phyloP scores from a whole-genome alignment of 2,888 invertebrate species.

The Idaea biselata region DNA sequence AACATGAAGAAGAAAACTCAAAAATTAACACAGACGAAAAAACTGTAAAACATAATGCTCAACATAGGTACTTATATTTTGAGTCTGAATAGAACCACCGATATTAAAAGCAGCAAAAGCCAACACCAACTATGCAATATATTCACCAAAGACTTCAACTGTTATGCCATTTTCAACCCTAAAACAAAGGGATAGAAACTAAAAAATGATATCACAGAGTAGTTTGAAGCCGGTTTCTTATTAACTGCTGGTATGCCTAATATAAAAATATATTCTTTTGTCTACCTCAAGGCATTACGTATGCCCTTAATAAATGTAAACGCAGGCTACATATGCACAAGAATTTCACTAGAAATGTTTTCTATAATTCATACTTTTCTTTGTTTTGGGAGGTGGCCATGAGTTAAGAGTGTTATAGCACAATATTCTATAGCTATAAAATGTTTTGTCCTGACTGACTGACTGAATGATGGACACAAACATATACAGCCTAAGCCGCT shows the following conservation, averaged over 20 bases:
- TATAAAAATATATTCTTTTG: slow-evolving; percentile 30
- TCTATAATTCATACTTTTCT: slow-evolving; percentile 38
- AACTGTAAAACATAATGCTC: not conserved
- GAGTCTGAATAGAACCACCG: not conserved
- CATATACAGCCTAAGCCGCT: no score
- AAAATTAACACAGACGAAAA: not conserved
- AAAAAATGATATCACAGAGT: not conserved
- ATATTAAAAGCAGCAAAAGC: not conserved
- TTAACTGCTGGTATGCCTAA: slow-evolving; percentile 25
- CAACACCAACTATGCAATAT: not conserved
- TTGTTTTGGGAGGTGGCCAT: slow-evolving; percentile 17
- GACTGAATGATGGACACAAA: no score
- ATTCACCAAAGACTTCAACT: not conserved
- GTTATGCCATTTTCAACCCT: not conserved
- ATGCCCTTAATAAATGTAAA: slow-evolving; percentile 50
- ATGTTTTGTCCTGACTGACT: no score
- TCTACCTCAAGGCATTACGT: slow-evolving; percentile 33
- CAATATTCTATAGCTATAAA: not conserved
- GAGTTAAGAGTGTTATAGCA: not conserved
- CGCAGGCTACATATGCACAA: slow-evolving; percentile 38
- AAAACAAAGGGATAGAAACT: not conserved
- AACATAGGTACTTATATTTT: not conserved
- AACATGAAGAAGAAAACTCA: not conserved
- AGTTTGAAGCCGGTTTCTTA: slow-evolving; percentile 11
- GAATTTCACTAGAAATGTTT: slow-evolving; percentile 30